Evolutionary conservation across 2,113 vertebrate genomes (phyloP), one percentile per base, ranked within the genome.

Genomic region (Lichenostomus cassidix): DNA sequence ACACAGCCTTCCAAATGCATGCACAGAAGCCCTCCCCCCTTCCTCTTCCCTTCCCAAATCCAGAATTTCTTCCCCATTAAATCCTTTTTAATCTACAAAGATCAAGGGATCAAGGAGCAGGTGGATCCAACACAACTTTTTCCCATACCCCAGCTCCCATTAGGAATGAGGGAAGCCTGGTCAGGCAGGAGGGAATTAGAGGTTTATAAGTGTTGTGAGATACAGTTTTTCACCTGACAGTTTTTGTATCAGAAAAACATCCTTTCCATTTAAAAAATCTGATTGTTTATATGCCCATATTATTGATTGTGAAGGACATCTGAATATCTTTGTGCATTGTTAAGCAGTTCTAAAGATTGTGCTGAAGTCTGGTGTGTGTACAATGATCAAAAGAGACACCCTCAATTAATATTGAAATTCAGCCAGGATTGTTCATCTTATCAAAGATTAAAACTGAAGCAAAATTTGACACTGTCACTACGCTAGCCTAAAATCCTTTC

Each of bases 361-460:
- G 37, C 41, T 83, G 60, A 41, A 71, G 29, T 67, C 59, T 70
- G 52, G 23, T 77, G 12, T 62, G 42, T 64, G 41, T 58, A 67
- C 1, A 0, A 55, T 78, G 89, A 92, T 90, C 59, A 85, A 94
- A 96, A 94, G 58, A 85, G 76, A 94, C 68, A 92, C 22, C 2
- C 24, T 29, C 60, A 95, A 84, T 92, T 95, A 95, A 71, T 77
- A 79, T 0, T 95, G 90, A 91, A 95, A 93, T 93, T 87, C 77
- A 93, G 84, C 71, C 78, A 96, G 65, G 25, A 60, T 62, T 86
- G 47, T 80, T 91, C 27, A 14, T 92, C 79, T 92, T 94, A 82
- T 64, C 47, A 71, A 90, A 91, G 65, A 91, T 63, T 89, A 92
- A 94, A 95, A 92, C 55, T 27, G 41, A 85, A 93, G 81, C 14